Percentiles rank a stretch among this genome's conserved stretches.
Evolutionary conservation across 2,113 vertebrate genomes (phyloP).

Genomic region (Serinus canaria): DNA sequence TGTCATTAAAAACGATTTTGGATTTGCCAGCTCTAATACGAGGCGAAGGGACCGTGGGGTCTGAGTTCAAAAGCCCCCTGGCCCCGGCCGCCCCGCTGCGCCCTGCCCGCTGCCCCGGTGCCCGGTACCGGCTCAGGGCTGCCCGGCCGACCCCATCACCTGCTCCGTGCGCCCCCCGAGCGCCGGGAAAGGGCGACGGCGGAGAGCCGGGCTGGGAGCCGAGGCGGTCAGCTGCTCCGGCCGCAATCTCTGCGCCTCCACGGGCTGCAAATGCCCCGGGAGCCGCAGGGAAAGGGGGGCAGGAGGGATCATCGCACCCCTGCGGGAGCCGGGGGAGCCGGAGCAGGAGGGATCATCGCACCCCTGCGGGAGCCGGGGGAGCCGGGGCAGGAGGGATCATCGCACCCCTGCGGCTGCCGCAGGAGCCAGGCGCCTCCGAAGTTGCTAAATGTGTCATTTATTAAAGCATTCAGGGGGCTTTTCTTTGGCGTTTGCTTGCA

Average conservation of each 20-base stretch:
- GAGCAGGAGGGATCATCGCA: background rate
- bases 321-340: background rate
- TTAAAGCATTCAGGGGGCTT: conserved; percentile 75
- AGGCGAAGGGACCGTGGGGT: accelerated
- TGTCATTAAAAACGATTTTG: conserved; percentile 28
- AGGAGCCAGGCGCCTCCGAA: conserved; percentile 62
- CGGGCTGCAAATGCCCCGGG: conserved; percentile 7
- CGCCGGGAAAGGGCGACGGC: background rate
- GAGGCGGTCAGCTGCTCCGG: background rate
- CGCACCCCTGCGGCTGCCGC: conserved; percentile 48
- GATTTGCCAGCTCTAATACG: background rate
- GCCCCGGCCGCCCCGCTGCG: background rate
- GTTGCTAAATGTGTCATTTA: conserved; percentile 74
- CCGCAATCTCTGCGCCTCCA: background rate
- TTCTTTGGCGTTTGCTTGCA: conserved; percentile 72
- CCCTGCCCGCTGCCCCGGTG: background rate
- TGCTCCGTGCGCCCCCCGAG: background rate
- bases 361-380: conserved; percentile 3
- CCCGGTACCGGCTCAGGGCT: background rate
- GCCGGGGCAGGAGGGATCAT: background rate
- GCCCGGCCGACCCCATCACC: background rate
- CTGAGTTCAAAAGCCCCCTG: background rate
- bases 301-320: background rate
- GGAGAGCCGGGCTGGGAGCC: background rate
- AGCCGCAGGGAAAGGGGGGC: background rate